Conservation (phyloP, 2,113 vertebrate species). For the Deroptyus accipitrinus region DNA sequence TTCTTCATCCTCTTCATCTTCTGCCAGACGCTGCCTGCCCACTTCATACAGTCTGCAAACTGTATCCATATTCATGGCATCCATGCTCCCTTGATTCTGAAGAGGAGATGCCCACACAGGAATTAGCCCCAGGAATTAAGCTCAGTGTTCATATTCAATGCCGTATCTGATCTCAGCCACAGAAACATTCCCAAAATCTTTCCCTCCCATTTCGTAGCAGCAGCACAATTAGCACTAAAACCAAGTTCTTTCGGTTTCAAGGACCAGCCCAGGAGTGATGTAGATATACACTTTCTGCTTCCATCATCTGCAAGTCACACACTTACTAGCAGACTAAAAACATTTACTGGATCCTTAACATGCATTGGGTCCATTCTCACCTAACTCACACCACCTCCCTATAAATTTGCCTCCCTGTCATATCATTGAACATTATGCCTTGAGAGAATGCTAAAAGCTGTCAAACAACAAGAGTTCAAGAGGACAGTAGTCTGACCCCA, state of each 20-base stretch:
- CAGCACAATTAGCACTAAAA: background rate
- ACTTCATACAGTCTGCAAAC: constrained; percentile 98
- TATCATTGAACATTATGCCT: background rate
- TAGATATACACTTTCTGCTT: background rate
- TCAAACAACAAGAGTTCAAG: background rate
- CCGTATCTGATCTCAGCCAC: background rate
- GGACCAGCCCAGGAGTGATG: background rate
- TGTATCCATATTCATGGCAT: constrained; percentile 96
- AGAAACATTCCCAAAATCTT: background rate
- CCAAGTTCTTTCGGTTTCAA: background rate
- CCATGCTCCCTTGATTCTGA: constrained; percentile 92
- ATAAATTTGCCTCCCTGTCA: background rate
- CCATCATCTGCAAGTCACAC: background rate
- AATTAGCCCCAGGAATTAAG: background rate
- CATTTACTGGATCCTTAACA: background rate
- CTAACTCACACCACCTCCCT: background rate
- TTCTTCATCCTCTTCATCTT: constrained; percentile 98
- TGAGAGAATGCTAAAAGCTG: background rate
- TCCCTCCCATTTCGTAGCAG: background rate
- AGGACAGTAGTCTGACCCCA: background rate
- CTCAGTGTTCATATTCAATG: background rate
- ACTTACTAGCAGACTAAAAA: background rate
- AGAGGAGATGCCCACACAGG: background rate
- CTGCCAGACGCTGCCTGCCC: constrained; percentile 93
- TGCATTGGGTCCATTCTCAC: background rate